Evolutionary conservation across 2,888 invertebrate genomes (phyloP).

Genomic region (Euproctis similis): DNA sequence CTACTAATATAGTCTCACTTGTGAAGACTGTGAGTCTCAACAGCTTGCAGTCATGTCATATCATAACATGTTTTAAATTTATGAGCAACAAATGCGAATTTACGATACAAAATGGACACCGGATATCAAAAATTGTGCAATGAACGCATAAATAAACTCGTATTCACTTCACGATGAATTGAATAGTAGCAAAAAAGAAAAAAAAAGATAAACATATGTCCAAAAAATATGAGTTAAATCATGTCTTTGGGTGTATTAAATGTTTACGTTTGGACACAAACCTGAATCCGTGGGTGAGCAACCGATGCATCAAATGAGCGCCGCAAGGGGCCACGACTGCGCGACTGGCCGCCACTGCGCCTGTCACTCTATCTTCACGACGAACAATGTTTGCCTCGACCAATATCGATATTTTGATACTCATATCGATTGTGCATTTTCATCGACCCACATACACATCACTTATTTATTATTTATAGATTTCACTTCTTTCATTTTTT

Average conservation of each 20-base stretch:
- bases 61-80: too few relatives aligned
- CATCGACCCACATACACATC: conserved; percentile 17
- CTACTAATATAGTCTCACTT: too few relatives aligned
- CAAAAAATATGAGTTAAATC: conserved; percentile 20
- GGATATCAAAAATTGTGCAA: neutral
- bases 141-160: conserved; percentile 19
- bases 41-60: too few relatives aligned
- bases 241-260: conserved; percentile 25
- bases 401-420: conserved; percentile 37
- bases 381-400: conserved; percentile 29
- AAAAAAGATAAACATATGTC: too few relatives aligned
- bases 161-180: conserved; percentile 21
- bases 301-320: conserved; percentile 67
- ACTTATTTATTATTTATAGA: too few relatives aligned
- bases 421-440: conserved; percentile 16
- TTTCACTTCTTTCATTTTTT: too few relatives aligned
- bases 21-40: too few relatives aligned
- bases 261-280: conserved; percentile 32
- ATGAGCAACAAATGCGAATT: too few relatives aligned
- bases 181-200: conserved; percentile 25
- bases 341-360: conserved; percentile 36
- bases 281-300: conserved; percentile 41
- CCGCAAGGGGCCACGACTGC: conserved; percentile 54
- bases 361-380: conserved; percentile 35
- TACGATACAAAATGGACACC: too few relatives aligned